Base-by-base conservation (phyloP, 2,888 invertebrate genomes). In the Rugalucina vietnamica region DNA sequence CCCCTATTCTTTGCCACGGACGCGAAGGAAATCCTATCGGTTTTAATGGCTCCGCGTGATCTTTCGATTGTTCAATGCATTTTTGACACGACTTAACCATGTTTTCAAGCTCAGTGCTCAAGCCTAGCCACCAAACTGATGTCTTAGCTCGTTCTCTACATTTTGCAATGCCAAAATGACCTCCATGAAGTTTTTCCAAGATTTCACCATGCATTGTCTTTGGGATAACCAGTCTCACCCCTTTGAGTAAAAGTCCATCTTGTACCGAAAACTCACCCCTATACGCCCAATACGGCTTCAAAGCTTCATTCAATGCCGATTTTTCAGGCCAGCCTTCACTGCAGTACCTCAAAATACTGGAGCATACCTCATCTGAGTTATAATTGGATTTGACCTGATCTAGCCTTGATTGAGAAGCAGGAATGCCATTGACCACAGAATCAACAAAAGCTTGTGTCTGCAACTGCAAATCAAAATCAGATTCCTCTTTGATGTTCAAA, bases 1-100 rank as follows among this genome's bases (percentile, higher is more conserved):
- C 84, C 10, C 83, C 90, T 39, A 90, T 79, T 27, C 73, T 90
- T 78, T 89, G 82, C 91, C 89, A 89, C 21, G 89, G 90, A 50
- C 81, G 82, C 32, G 79, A 39, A 27, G 89, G 91, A 34, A 90
- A 85, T 24, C 78, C 72, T 12, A 83, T 50, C 32, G 87, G 75
- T 34, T 82, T 78, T 32, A 89, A 49, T 65, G 87, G 88, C 78
- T 90, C 89, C 24, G 78, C 81, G 50, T 79, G 77, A 43, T 84
- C 84, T n/a, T 21, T 32, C 54, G 57, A 34, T 34, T 82, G 49
- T 76, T 87, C 82, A 69, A 75, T 70, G 79, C 85, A 85, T 39
- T 76, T 74, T 32, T 70, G 73, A 75, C 89, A 87, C 76, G 82
- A 85, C 76, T 77, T 88, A 29, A 85, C 79, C 27, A 79, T 14